Percentiles rank a stretch among this genome's conserved stretches.
phyloP scores from a whole-genome alignment of 2,888 invertebrate species.

The Pseudococcus longispinus region DNA sequence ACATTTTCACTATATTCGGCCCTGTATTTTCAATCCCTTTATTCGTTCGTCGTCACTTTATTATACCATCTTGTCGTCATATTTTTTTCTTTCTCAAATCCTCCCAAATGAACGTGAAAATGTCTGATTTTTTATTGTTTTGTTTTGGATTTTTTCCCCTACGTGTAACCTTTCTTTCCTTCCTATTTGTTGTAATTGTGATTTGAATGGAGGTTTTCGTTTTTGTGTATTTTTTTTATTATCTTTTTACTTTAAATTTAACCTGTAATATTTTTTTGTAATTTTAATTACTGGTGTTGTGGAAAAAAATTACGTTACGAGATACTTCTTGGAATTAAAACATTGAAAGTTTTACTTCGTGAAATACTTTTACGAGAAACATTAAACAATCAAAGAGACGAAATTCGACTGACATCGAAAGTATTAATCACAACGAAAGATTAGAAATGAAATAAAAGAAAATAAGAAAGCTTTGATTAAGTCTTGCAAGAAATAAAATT shows the following conservation, averaged over 20 bases:
- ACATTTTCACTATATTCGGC: conserved; percentile 1
- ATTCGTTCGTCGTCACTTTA: neutral
- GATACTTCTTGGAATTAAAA: neutral
- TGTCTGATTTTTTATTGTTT: neutral
- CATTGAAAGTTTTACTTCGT: neutral
- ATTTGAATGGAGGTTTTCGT: neutral
- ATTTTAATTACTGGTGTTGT: no score
- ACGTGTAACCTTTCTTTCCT: neutral
- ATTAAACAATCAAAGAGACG: neutral
- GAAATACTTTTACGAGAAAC: neutral
- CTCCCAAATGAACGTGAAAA: conserved; percentile 22
- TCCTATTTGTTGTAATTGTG: neutral
- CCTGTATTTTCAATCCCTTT: neutral
- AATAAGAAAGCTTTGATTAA: neutral
- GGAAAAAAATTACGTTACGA: no score
- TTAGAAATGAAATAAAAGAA: neutral
- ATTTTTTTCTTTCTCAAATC: neutral
- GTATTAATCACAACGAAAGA: neutral
- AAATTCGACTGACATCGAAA: neutral
- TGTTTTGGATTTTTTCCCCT: neutral
- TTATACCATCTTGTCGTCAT: neutral
- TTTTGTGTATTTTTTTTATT: neutral
- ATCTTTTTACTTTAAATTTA: neutral
- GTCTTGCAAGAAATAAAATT: neutral
- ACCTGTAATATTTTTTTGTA: no score